These are phyloP conservation scores for Anabacerthia variegaticeps DNA, from an alignment of 2,797 vertebrate species.

Conservation along the genomic window DNA sequence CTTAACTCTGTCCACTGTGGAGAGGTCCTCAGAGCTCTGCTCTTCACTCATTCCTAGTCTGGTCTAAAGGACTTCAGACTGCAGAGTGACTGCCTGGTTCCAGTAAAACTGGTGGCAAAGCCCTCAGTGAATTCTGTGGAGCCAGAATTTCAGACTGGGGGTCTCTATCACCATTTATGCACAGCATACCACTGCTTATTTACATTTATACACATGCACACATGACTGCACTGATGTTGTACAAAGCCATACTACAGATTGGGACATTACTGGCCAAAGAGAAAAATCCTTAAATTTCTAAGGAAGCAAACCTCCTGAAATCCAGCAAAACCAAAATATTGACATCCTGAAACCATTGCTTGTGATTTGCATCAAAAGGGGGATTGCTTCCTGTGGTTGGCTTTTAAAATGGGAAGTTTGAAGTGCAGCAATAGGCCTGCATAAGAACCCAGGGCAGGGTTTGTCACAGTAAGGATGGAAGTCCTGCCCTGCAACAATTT, in stretches of 20 bases:
- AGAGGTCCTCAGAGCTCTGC: neutral
- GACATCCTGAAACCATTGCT: neutral
- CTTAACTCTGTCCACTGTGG: neutral
- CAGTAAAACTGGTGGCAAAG: neutral
- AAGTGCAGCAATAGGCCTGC: neutral
- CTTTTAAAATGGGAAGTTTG: neutral
- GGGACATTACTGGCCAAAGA: neutral
- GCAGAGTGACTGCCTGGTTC: neutral
- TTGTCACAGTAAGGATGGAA: conserved; percentile 7
- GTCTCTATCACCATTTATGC: neutral
- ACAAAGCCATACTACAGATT: rapidly evolving
- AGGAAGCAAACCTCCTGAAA: neutral
- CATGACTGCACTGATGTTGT: neutral
- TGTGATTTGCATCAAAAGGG: neutral
- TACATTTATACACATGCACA: neutral
- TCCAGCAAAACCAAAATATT: neutral
- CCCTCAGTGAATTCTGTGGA: neutral
- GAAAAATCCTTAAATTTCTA: neutral
- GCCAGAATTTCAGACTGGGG: neutral
- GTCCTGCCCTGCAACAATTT: conserved; percentile 11
- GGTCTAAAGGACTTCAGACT: neutral
- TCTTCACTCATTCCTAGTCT: neutral
- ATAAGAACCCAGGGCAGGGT: neutral
- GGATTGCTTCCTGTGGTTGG: neutral
- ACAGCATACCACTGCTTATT: neutral